Evolutionary conservation across 2,113 vertebrate genomes (phyloP).

Genomic region (Nanorana parkeri): DNA sequence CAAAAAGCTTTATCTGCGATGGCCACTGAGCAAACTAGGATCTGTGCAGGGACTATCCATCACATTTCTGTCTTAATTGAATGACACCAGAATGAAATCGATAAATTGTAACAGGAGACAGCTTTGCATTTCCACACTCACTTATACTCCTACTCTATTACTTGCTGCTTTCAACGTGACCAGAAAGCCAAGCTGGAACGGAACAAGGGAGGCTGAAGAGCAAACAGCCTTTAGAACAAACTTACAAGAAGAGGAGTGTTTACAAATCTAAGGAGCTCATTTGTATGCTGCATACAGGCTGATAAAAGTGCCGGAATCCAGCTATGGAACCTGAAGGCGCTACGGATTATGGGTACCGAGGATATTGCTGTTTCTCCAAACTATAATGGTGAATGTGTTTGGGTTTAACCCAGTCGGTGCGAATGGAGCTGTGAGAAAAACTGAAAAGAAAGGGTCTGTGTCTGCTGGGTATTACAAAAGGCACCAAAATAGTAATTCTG

Average conservation of each 20-base stretch:
- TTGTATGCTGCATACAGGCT: conserved; percentile 60
- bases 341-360: conserved; percentile 31
- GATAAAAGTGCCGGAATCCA: conserved; percentile 22
- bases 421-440: too few relatives aligned
- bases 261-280: conserved; percentile 63
- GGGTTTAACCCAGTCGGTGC: too few relatives aligned
- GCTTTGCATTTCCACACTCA: conserved; percentile 81
- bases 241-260: conserved; percentile 72
- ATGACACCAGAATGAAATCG: conserved; percentile 81
- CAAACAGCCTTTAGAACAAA: conserved; percentile 76
- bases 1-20: conserved; percentile 68
- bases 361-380: conserved; percentile 28
- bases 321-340: conserved; percentile 2
- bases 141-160: conserved; percentile 74
- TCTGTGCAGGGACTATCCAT: conserved; percentile 77
- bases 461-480: too few relatives aligned
- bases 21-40: conserved; percentile 71
- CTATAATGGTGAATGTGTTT: neutral
- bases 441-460: too few relatives aligned
- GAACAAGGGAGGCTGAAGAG: conserved; percentile 62
- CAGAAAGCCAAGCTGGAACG: conserved; percentile 73
- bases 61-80: conserved; percentile 83
- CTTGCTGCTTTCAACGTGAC: conserved; percentile 73
- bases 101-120: conserved; percentile 81
- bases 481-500: too few relatives aligned